Conservation (phyloP, 2,797 vertebrate species). For the Enteromius trimaculatus region DNA sequence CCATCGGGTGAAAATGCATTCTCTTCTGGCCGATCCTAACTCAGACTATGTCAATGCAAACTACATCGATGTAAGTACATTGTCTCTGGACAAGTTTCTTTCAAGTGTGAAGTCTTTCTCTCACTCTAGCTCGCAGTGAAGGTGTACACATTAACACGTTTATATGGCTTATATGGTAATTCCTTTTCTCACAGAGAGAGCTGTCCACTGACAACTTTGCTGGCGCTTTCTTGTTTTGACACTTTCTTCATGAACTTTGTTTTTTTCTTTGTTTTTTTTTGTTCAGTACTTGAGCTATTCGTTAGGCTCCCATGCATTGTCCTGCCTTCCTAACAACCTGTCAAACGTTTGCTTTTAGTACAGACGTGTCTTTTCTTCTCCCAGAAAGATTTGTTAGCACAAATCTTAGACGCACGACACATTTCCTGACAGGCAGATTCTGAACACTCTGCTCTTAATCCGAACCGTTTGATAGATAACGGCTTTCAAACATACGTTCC, state of each 20-base stretch:
- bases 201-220: background rate
- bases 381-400: background rate
- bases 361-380: background rate
- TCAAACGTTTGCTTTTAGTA: background rate
- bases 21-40: conserved; percentile 89
- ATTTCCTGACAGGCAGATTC: background rate
- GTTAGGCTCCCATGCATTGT: background rate
- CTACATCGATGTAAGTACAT: conserved; percentile 93
- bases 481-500: background rate
- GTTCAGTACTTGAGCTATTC: background rate
- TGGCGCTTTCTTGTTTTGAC: background rate
- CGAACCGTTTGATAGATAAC: background rate
- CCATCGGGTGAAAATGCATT: conserved; percentile 92
- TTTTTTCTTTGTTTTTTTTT: background rate
- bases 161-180: background rate
- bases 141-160: background rate
- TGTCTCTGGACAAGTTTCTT: background rate
- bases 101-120: background rate
- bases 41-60: conserved; percentile 94
- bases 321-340: background rate
- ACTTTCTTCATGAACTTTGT: background rate
- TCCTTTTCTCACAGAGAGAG: background rate
- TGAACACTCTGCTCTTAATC: background rate
- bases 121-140: background rate
- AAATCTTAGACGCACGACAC: background rate